A percentile compares a stretch with the other conserved stretches of the same genome.
Conservation (phyloP, 2,888 invertebrate species). For the Dasysyrphus albostriatus region DNA sequence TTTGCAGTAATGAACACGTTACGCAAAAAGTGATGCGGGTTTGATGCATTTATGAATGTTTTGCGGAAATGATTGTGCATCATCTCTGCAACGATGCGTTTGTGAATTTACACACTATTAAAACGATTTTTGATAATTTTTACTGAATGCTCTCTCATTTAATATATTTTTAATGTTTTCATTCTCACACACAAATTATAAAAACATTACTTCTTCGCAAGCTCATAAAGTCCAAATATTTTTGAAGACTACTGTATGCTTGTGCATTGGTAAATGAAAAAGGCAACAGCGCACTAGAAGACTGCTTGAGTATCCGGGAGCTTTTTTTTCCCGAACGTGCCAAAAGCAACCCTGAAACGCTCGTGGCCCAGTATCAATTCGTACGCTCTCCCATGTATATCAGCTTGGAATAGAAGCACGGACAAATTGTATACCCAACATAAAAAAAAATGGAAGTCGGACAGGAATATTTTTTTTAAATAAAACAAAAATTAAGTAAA, state of each 20-base stretch:
- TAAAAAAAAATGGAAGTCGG: constrained; percentile 73
- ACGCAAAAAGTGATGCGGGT: no score
- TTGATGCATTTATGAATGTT: no score
- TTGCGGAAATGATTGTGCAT: no score
- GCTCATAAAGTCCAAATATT: background rate
- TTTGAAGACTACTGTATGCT: background rate
- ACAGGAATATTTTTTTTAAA: constrained; percentile 52
- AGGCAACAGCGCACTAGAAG: constrained; percentile 53
- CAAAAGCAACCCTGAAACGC: constrained; percentile 79
- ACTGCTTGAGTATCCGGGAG: constrained; percentile 56
- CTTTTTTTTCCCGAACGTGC: constrained; percentile 65
- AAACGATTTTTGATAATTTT: background rate
- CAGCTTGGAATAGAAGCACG: constrained; percentile 67
- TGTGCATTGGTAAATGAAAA: constrained; percentile 44
- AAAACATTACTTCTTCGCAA: background rate
- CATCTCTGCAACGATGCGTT: no score
- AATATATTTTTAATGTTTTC: background rate
- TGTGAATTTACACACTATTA: no score
- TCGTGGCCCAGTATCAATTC: constrained; percentile 83
- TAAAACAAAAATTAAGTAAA: constrained; percentile 4
- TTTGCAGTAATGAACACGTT: no score
- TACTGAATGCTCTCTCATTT: background rate
- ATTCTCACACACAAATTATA: background rate
- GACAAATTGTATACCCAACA: constrained; percentile 62
- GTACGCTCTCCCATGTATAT: constrained; percentile 82